Percentiles rank a stretch among this genome's conserved stretches.
Conservation (phyloP, 2,797 vertebrate genomes). For the Hydrolagus colliei region DNA sequence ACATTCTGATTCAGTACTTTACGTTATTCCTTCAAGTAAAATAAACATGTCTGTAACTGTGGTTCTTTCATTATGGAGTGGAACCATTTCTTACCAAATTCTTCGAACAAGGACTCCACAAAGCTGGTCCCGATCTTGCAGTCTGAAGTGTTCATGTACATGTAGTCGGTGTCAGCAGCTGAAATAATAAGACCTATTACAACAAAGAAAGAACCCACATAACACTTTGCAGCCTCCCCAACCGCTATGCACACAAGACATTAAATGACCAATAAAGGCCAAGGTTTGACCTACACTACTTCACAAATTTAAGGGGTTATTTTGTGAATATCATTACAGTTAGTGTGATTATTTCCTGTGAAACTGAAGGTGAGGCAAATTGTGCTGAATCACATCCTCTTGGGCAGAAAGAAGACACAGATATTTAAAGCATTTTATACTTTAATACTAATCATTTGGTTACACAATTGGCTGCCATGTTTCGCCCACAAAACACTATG, state of each 20-base stretch:
- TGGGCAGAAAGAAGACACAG: background rate
- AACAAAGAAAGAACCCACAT: background rate
- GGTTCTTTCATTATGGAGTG: background rate
- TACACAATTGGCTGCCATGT: no score
- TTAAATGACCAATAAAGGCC: background rate
- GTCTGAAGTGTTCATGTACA: constrained; percentile 86
- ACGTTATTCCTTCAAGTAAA: no score
- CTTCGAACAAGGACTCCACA: constrained; percentile 92
- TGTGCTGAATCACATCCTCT: no score
- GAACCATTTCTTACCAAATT: constrained; percentile 68
- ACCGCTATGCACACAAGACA: background rate
- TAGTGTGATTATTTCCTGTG: background rate
- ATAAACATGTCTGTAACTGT: background rate
- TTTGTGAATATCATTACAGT: background rate
- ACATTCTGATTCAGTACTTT: no score
- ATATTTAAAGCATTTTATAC: background rate
- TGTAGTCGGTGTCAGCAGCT: constrained; percentile 77
- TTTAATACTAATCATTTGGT: background rate
- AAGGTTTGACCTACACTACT: background rate
- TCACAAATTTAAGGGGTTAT: background rate
- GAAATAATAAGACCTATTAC: constrained; percentile 36
- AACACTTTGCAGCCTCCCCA: background rate
- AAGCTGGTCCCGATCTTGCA: constrained; percentile 93
- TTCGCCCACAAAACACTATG: background rate
- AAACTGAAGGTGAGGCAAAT: background rate